A percentile compares a stretch with the other conserved stretches of the same genome.
Conservation (phyloP, 2,888 invertebrate genomes). For the Drosophila recens region DNA sequence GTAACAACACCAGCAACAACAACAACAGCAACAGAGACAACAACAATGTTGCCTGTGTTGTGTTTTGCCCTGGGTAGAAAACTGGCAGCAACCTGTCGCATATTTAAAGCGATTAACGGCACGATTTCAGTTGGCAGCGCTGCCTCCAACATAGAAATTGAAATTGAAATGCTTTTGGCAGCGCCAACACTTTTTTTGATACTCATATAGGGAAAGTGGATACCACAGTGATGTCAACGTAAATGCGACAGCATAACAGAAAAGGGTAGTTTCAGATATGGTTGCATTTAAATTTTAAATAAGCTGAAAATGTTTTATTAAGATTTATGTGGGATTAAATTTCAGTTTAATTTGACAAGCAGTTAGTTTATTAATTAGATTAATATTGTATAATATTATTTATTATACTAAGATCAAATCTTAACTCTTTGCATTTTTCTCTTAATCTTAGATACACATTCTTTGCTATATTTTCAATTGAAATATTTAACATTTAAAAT, state of each 20-base stretch:
- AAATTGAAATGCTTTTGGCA: slow-evolving; percentile 81
- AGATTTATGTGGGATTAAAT: no score
- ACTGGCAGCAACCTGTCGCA: slow-evolving; percentile 75
- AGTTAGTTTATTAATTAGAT: no score
- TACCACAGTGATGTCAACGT: background rate
- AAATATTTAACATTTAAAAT: no score
- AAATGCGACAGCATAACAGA: background rate
- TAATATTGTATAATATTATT: no score
- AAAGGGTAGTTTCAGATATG: background rate
- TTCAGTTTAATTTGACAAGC: no score
- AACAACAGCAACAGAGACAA: slow-evolving; percentile 21
- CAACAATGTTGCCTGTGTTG: slow-evolving; percentile 22
- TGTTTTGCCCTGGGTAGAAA: slow-evolving; percentile 41
- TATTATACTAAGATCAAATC: no score
- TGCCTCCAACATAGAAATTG: slow-evolving; percentile 63
- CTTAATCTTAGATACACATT: no score
- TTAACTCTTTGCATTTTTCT: no score
- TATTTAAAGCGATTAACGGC: slow-evolving; percentile 77
- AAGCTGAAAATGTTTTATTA: background rate
- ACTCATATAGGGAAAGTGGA: slow-evolving; percentile 14
- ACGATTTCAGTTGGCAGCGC: slow-evolving; percentile 67
- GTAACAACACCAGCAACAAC: slow-evolving; percentile 36
- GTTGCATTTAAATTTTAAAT: background rate
- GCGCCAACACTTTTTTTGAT: slow-evolving; percentile 70
- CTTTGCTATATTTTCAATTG: no score